Evolutionary conservation across 1,140 invertebrate genomes (phyloP).

Genomic region (Sminthurides bifidus): DNA sequence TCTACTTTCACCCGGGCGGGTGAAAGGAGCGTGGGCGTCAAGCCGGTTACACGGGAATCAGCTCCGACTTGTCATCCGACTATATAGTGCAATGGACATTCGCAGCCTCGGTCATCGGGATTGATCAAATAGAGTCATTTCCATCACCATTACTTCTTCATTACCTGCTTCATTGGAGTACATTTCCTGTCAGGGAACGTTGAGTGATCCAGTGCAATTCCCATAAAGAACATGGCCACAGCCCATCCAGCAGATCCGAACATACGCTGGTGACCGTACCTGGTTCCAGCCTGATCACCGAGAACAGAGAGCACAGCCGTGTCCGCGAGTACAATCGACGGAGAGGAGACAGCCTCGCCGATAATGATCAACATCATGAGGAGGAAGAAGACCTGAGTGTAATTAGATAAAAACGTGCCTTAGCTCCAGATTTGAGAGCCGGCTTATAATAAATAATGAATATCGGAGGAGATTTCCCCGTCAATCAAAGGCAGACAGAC

Average conservation of each 20-base stretch:
- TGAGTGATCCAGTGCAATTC: slow-evolving; percentile 94
- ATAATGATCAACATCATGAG: slow-evolving; percentile 81
- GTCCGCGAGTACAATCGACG: slow-evolving; percentile 92
- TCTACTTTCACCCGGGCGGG: too few relatives aligned
- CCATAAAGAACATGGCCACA: slow-evolving; percentile 95
- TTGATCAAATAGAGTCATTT: too few relatives aligned
- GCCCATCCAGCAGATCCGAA: slow-evolving; percentile 97
- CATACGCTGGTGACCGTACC: slow-evolving; percentile 94
- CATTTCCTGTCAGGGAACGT: slow-evolving; percentile 56
- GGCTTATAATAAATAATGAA: too few relatives aligned
- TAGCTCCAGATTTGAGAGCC: too few relatives aligned
- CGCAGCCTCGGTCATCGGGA: too few relatives aligned
- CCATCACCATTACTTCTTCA: too few relatives aligned
- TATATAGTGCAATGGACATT: too few relatives aligned
- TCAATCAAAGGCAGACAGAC: too few relatives aligned
- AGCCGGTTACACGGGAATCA: too few relatives aligned
- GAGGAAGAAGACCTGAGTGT: slow-evolving; percentile 68
- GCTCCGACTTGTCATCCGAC: too few relatives aligned
- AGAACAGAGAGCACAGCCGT: slow-evolving; percentile 82
- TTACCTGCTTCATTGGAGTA: slow-evolving; percentile 17
- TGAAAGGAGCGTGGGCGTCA: too few relatives aligned
- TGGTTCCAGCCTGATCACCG: slow-evolving; percentile 75
- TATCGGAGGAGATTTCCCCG: too few relatives aligned
- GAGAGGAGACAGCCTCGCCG: slow-evolving; percentile 94
- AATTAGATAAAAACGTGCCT: not conserved